These are phyloP conservation scores for Leguminivora glycinivorella DNA, from an alignment of 1,140 invertebrate species.

Conservation along the genomic window DNA sequence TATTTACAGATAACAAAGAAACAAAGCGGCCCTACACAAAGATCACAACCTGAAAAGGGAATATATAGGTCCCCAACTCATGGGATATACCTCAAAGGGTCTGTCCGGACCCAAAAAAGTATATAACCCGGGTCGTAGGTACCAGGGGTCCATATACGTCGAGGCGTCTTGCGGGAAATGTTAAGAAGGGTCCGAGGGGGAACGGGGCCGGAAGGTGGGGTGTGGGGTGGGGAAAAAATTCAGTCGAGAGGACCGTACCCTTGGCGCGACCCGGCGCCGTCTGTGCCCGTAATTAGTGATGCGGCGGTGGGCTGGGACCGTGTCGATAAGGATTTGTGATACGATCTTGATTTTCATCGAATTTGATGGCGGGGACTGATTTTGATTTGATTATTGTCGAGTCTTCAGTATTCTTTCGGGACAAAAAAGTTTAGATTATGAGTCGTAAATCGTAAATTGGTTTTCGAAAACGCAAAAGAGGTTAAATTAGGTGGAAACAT, in stretches of 20 bases:
- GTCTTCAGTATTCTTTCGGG: no score
- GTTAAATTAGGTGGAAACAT: no score
- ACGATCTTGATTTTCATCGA: neutral
- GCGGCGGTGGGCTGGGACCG: conserved; percentile 48
- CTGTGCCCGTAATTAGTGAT: conserved; percentile 75
- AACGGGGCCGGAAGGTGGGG: conserved; percentile 57
- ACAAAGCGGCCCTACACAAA: conserved; percentile 54
- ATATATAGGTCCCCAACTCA: conserved; percentile 70
- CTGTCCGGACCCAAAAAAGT: conserved; percentile 74
- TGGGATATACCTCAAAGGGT: conserved; percentile 65
- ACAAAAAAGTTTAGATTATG: no score
- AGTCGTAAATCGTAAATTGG: no score
- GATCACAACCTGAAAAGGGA: conserved; percentile 65
- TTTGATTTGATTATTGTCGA: neutral
- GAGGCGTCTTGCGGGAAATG: conserved; percentile 69
- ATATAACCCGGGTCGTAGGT: conserved; percentile 68
- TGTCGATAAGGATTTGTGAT: conserved; percentile 47
- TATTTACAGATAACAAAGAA: conserved; percentile 41
- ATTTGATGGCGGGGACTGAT: neutral
- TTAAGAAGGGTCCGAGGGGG: conserved; percentile 75
- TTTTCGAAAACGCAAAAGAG: no score
- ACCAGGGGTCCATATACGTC: conserved; percentile 71
- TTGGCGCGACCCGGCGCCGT: conserved; percentile 70
- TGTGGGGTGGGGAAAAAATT: conserved; percentile 72
- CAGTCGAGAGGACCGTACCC: conserved; percentile 68